Conservation (phyloP, 1,140 invertebrate genomes). For the Conus betulinus region DNA sequence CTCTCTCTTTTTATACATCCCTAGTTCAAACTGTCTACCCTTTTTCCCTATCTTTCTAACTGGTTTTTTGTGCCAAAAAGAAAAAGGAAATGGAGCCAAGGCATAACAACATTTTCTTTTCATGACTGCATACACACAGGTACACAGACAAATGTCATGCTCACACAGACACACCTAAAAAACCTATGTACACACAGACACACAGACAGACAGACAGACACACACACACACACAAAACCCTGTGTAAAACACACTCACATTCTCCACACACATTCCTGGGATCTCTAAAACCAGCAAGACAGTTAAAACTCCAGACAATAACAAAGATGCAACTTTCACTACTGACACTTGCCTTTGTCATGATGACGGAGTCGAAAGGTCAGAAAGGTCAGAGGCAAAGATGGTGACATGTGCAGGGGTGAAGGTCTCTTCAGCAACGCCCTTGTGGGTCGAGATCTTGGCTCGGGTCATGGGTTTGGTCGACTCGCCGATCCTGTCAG, state of each 20-base stretch:
- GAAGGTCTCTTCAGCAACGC: slow-evolving; percentile 64
- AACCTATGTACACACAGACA: no score
- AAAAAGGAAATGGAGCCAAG: no score
- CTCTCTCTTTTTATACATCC: background rate
- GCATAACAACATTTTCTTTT: no score
- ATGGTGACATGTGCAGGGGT: slow-evolving; percentile 68
- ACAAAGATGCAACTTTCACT: background rate
- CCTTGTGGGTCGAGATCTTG: slow-evolving; percentile 72
- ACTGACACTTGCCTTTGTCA: slow-evolving; percentile 64
- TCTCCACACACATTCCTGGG: background rate
- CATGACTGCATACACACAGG: no score
- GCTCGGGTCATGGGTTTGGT: slow-evolving; percentile 72
- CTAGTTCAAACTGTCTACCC: background rate
- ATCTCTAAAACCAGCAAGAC: background rate
- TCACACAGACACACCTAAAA: no score
- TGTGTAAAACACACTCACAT: background rate
- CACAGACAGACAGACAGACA: background rate
- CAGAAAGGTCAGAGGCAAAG: slow-evolving; percentile 65
- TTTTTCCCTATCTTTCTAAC: background rate
- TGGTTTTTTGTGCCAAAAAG: background rate
- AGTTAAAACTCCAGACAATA: background rate
- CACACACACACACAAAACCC: background rate
- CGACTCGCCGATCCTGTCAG: slow-evolving; percentile 66
- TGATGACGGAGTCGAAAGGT: slow-evolving; percentile 67
- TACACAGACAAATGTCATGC: no score